Conservation (phyloP, 2,888 invertebrate genomes). For the Pollenia labialis region DNA sequence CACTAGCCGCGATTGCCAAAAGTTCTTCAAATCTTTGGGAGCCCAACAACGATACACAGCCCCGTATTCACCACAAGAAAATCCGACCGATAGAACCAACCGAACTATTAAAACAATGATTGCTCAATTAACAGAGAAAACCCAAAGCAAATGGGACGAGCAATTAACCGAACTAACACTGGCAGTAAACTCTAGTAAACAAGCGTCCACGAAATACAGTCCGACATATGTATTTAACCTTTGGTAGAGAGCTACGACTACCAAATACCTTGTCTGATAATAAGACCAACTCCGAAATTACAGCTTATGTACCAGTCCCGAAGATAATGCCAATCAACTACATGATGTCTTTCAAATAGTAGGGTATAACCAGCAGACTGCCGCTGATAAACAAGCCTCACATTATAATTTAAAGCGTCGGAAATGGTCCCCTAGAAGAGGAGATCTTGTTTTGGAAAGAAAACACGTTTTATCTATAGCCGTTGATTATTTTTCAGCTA, state of each 20-base stretch:
- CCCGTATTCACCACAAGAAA: conserved; percentile 40
- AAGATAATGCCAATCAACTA: too few relatives aligned
- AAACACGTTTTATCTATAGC: background rate
- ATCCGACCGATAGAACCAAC: conserved; percentile 24
- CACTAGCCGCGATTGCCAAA: conserved; percentile 14
- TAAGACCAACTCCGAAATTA: background rate
- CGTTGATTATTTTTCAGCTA: too few relatives aligned
- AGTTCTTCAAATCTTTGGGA: conserved; percentile 7
- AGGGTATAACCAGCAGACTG: background rate
- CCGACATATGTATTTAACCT: background rate
- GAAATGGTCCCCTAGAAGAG: conserved; percentile 6
- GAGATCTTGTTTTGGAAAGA: conserved; percentile 2
- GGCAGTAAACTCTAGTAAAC: conserved; percentile 27
- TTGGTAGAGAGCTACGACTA: conserved; percentile 14
- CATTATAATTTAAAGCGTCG: conserved; percentile 20
- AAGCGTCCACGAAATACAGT: conserved; percentile 3
- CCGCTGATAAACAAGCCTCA: background rate
- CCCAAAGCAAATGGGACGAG: conserved; percentile 23
- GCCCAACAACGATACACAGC: conserved; percentile 35
- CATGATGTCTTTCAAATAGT: too few relatives aligned
- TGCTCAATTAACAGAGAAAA: background rate
- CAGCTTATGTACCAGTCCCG: background rate
- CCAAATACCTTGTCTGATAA: conserved; percentile 18
- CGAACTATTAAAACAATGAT: conserved; percentile 45
- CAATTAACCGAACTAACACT: background rate